Evolutionary conservation across 2,113 vertebrate genomes (phyloP).

Genomic region (Mus musculus): DNA sequence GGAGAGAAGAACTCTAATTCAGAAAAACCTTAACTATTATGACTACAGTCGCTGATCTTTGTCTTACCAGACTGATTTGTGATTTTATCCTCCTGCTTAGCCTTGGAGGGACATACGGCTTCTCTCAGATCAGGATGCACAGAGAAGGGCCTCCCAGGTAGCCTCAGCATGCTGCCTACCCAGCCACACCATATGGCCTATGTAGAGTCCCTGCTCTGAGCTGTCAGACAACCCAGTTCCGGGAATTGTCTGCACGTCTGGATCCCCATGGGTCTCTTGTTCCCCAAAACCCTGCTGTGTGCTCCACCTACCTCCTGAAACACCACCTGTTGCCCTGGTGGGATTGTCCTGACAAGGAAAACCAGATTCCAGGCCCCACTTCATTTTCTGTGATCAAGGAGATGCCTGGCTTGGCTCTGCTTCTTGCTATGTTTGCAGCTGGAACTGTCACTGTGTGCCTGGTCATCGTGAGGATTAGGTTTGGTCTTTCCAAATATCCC

Average conservation of each 20-base stretch:
- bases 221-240: not conserved
- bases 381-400: not conserved
- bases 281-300: constrained; percentile 43
- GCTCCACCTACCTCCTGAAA: constrained; percentile 28
- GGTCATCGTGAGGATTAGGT: not conserved
- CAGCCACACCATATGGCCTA: not conserved
- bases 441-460: not conserved
- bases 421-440: not conserved
- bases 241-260: not conserved
- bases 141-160: not conserved
- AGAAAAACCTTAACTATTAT: not conserved
- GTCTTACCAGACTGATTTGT: not conserved
- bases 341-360: not conserved
- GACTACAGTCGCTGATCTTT: not conserved
- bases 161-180: not conserved
- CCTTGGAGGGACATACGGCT: not conserved
- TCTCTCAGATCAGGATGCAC: not conserved
- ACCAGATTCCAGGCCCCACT: not conserved
- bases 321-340: constrained; percentile 53
- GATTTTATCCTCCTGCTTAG: not conserved
- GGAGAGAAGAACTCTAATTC: not conserved
- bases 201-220: not conserved
- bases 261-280: constrained; percentile 19
- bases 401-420: not conserved
- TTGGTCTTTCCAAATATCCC: not conserved